Percentiles rank a stretch among this genome's conserved stretches.
Evolutionary conservation across 2,797 vertebrate species (phyloP).

Genomic region (Sardinella longiceps): DNA sequence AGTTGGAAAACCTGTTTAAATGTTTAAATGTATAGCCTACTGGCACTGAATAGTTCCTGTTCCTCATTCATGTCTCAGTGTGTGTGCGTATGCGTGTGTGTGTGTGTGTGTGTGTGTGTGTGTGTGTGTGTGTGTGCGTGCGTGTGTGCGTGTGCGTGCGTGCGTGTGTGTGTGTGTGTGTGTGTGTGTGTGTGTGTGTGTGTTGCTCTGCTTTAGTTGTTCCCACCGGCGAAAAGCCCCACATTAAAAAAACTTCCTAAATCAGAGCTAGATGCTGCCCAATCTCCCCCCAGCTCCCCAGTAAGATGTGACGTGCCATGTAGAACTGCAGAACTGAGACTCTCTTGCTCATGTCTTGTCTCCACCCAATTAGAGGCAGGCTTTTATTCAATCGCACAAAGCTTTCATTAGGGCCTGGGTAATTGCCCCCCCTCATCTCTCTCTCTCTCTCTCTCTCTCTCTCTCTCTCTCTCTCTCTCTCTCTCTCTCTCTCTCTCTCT

Average conservation of each 20-base stretch:
- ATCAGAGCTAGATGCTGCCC: no score
- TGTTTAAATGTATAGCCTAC: background rate
- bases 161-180: background rate
- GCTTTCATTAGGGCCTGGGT: background rate
- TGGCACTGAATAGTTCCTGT: no score
- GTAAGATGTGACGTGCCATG: background rate
- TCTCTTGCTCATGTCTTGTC: background rate
- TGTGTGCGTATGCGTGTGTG: background rate
- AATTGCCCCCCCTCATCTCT: background rate
- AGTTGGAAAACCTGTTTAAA: background rate
- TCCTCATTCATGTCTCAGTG: no score
- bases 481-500: background rate
- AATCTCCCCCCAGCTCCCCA: background rate
- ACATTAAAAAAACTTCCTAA: background rate
- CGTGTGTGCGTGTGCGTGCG: no score
- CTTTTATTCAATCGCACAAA: slow-evolving; percentile 19
- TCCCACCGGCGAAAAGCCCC: background rate
- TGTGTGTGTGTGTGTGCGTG: background rate
- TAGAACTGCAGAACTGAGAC: background rate
- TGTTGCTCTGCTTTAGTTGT: background rate
- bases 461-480: no score
- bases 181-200: background rate
- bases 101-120: background rate
- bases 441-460: no score
- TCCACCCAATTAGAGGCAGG: background rate